These are phyloP conservation scores for Tryphoninae sp. DNA, from an alignment of 2,888 invertebrate genomes.

Conservation along the genomic window DNA sequence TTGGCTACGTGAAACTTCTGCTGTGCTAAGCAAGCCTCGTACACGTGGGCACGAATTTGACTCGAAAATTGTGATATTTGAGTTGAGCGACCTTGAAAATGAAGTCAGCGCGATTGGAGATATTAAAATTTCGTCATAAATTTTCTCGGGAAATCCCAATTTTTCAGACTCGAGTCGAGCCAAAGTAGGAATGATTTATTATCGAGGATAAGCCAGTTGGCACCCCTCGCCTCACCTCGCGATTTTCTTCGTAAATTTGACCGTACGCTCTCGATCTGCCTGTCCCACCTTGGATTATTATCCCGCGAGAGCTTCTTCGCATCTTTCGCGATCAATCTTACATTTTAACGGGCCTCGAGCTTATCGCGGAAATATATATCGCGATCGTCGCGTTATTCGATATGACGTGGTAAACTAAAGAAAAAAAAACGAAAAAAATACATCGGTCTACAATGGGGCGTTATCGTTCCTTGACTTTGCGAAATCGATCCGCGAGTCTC, in stretches of 20 bases:
- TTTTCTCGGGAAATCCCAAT: too few relatives aligned
- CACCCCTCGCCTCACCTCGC: not conserved
- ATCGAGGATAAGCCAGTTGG: not conserved
- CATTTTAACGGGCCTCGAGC: too few relatives aligned
- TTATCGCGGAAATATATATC: too few relatives aligned
- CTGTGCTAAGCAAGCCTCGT: not conserved
- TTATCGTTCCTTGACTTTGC: constrained; percentile 60
- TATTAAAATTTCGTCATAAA: too few relatives aligned
- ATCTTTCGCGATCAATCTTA: not conserved
- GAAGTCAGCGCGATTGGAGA: not conserved
- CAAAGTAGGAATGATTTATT: not conserved
- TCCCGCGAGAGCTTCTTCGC: not conserved
- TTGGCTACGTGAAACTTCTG: constrained; percentile 3
- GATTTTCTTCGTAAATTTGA: not conserved
- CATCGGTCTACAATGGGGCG: not conserved
- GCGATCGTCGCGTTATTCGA: not conserved
- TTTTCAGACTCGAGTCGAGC: not conserved
- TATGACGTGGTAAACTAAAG: not conserved
- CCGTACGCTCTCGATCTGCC: not conserved
- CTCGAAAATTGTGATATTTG: not conserved
- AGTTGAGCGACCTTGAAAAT: constrained; percentile 24
- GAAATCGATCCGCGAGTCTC: constrained; percentile 9
- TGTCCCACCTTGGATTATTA: not conserved
- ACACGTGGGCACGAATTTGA: not conserved
- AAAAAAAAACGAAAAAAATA: not conserved